Percentiles rank a stretch among this genome's conserved stretches.
These are phyloP conservation scores for Rachycentron canadum DNA, from an alignment of 2,797 vertebrate genomes.

Conservation along the genomic window DNA sequence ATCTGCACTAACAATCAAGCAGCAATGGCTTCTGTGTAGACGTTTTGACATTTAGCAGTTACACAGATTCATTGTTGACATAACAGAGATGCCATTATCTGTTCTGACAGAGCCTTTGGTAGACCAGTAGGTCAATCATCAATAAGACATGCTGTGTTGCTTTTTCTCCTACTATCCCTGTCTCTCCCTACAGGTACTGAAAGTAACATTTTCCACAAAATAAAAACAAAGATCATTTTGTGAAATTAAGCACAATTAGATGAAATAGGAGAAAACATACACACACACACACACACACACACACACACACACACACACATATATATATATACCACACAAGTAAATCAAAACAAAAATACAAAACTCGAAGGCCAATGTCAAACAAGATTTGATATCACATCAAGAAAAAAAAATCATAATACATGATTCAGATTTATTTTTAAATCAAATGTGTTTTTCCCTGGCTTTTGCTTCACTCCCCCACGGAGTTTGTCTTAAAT, in stretches of 20 bases:
- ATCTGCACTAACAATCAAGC: slow-evolving; percentile 6
- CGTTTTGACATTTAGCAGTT: slow-evolving; percentile 39
- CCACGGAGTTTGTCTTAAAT: too few relatives aligned
- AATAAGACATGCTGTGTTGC: slow-evolving; percentile 15
- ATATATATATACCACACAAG: neutral
- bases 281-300: too few relatives aligned
- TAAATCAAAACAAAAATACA: neutral
- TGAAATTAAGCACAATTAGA: neutral
- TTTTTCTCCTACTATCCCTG: slow-evolving; percentile 11
- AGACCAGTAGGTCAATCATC: slow-evolving; percentile 21
- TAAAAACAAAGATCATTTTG: neutral
- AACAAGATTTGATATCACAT: too few relatives aligned
- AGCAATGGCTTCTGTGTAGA: slow-evolving; percentile 32
- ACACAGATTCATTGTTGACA: slow-evolving; percentile 27
- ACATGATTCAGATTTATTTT: too few relatives aligned
- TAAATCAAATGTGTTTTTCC: too few relatives aligned
- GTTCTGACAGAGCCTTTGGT: slow-evolving; percentile 1
- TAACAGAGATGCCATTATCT: slow-evolving; percentile 5
- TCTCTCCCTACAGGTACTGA: neutral
- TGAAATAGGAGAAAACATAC: neutral
- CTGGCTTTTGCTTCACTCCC: too few relatives aligned
- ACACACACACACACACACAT: too few relatives aligned
- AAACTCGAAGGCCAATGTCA: neutral
- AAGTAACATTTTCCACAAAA: neutral
- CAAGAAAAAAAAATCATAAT: too few relatives aligned